Evolutionary conservation across 2,113 vertebrate species (phyloP).

Genomic region (Saguinus midas): DNA sequence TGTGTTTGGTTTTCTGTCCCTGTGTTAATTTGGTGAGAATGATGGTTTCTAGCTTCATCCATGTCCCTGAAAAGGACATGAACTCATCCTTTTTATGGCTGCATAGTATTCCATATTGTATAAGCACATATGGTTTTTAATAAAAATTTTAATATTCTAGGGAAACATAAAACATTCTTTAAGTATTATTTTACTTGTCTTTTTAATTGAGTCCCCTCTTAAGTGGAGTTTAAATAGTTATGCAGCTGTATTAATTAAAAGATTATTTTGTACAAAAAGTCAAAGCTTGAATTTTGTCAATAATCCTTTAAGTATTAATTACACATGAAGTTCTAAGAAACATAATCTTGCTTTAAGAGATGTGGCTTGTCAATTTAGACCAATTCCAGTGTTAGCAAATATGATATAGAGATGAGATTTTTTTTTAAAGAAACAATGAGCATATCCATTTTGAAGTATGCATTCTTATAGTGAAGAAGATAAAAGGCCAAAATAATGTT

Average conservation of each 20-base stretch:
- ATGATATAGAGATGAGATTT: not conserved
- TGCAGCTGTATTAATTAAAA: constrained; percentile 3
- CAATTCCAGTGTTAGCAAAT: not conserved
- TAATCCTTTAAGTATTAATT: constrained; percentile 3
- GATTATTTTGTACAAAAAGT: constrained; percentile 33
- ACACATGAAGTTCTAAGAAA: not conserved
- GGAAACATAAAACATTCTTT: not conserved
- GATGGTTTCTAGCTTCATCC: no score
- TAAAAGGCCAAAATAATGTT: not conserved
- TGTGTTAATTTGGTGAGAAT: no score
- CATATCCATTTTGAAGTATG: not conserved
- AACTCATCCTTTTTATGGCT: no score
- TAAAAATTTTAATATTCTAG: not conserved
- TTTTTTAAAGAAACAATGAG: not conserved
- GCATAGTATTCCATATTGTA: no score
- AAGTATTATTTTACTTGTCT: not conserved
- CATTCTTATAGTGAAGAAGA: not conserved
- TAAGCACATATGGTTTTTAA: not conserved
- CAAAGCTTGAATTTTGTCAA: constrained; percentile 38
- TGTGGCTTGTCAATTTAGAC: not conserved
- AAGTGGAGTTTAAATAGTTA: not conserved
- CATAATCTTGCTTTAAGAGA: not conserved
- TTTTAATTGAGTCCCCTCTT: not conserved
- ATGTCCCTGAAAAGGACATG: no score
- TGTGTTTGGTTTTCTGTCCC: no score